Evolutionary conservation across 1,140 invertebrate genomes (phyloP).

Genomic region (Tribolium madens): DNA sequence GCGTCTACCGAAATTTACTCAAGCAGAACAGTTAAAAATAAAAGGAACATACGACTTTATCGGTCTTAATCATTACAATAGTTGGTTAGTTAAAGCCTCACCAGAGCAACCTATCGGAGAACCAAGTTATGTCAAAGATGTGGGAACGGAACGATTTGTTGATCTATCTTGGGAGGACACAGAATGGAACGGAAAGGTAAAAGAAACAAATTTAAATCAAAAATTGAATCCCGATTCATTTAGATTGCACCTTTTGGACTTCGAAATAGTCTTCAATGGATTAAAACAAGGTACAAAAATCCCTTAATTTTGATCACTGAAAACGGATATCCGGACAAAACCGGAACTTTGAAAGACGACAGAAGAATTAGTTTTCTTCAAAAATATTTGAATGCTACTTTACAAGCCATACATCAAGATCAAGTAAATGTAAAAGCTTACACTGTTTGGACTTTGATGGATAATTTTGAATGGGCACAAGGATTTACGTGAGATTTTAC

Average conservation of each 20-base stretch:
- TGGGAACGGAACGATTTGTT: neutral
- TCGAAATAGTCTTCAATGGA: slow-evolving; percentile 71
- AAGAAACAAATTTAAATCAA: neutral
- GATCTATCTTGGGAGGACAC: neutral
- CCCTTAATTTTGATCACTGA: slow-evolving; percentile 76
- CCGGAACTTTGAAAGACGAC: neutral
- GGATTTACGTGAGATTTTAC: slow-evolving; percentile 79
- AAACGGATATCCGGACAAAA: slow-evolving; percentile 74
- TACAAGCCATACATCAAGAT: slow-evolving; percentile 65
- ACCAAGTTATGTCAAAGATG: slow-evolving; percentile 56
- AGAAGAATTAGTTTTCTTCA: neutral
- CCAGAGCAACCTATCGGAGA: slow-evolving; percentile 62
- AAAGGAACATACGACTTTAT: slow-evolving; percentile 74
- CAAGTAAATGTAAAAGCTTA: slow-evolving; percentile 75
- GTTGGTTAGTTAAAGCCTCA: slow-evolving; percentile 65
- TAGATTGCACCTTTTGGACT: slow-evolving; percentile 63
- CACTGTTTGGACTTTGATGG: slow-evolving; percentile 79
- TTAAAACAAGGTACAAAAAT: slow-evolving; percentile 73
- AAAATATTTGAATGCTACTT: neutral
- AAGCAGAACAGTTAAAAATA: slow-evolving; percentile 66
- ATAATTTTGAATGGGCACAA: slow-evolving; percentile 83
- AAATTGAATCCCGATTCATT: neutral
- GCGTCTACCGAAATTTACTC: slow-evolving; percentile 72
- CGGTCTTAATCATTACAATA: slow-evolving; percentile 72
- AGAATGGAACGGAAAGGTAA: slow-evolving; percentile 13